Evolutionary conservation across 2,888 invertebrate genomes (phyloP).

Genomic region (Prosopocoilus inquinatus): DNA sequence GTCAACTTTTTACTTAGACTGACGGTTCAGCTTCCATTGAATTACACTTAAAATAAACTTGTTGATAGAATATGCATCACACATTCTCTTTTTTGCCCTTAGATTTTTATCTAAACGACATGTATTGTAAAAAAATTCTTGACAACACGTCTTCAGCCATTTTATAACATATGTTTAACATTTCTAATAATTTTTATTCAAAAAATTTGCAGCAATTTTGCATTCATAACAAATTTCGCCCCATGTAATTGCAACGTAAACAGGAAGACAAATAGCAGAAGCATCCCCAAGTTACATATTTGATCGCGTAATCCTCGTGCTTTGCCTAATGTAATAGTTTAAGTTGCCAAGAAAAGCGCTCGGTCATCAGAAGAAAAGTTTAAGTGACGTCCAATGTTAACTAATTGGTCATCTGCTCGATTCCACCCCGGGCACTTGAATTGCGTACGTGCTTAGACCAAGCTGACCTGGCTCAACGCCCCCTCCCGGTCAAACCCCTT

Average conservation of each 20-base stretch:
- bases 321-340: background rate
- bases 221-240: no score
- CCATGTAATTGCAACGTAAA: no score
- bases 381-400: conserved; percentile 1
- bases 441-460: conserved; percentile 26
- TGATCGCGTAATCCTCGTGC: background rate
- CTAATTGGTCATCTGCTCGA: conserved; percentile 6
- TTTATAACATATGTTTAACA: no score
- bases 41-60: conserved; percentile 39
- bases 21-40: conserved; percentile 37
- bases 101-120: no score
- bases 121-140: no score
- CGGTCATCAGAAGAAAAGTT: background rate
- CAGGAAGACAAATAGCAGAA: background rate
- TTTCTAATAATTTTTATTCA: no score
- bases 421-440: conserved; percentile 5
- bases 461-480: conserved; percentile 30
- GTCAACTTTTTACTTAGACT: conserved; percentile 42
- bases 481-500: conserved; percentile 13
- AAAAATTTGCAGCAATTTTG: no score
- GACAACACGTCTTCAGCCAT: no score
- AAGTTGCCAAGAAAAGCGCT: background rate
- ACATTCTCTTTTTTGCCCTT: conserved; percentile 13
- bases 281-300: background rate
- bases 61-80: conserved; percentile 37